Base-by-base conservation (phyloP, 2,797 vertebrate species). In the Urocyon cinereoargenteus region DNA sequence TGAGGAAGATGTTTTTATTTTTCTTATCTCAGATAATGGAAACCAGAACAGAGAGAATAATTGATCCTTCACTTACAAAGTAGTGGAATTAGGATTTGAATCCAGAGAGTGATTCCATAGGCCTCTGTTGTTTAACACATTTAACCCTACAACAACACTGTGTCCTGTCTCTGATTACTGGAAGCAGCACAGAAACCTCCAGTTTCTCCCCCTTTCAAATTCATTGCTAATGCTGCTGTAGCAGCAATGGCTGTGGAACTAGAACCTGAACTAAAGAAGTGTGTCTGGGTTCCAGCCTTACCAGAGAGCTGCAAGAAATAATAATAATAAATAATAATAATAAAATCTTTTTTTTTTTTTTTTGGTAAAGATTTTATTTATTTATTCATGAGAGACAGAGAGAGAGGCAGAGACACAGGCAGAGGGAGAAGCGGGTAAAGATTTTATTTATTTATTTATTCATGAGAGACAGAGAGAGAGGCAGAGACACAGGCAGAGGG, bases 1-100 rank as follows among this genome's bases (percentile, higher is more conserved):
- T 82, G 73, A 91, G 49, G 61, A 91, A 77, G 70, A 59, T 92
- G 36, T 77, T 70, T 61, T 21, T 93, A 70, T 62, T 89, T 62
- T 79, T 19, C 79, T 62, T 34, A 79, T 86, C 79, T 93, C 73
- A 78, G 15, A 51, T 89, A 10, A 10, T 70, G 61, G 40, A 79
- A 79, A 90, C 28, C 4, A 45, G 78, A 73, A 21, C 26, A 78
- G 53, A 96, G 53, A 93, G 24, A 86, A n/a, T 85, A 53, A 61
- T 28, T 68, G 59, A 49, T 51, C 18, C 14, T 55, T 85, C 62
- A 64, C 31, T 73, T 78, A 86, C 36, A 70, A 61, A 40, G 31
- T 36, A 57, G 31, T 73, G 12, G 64, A 90, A 14, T 59, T 24
- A 81, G 45, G 18, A 62, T 45, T 79, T 93, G 34, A 93, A 64